Evolutionary conservation across 1,140 invertebrate genomes (phyloP).

Genomic region (Scaptomyza montana): DNA sequence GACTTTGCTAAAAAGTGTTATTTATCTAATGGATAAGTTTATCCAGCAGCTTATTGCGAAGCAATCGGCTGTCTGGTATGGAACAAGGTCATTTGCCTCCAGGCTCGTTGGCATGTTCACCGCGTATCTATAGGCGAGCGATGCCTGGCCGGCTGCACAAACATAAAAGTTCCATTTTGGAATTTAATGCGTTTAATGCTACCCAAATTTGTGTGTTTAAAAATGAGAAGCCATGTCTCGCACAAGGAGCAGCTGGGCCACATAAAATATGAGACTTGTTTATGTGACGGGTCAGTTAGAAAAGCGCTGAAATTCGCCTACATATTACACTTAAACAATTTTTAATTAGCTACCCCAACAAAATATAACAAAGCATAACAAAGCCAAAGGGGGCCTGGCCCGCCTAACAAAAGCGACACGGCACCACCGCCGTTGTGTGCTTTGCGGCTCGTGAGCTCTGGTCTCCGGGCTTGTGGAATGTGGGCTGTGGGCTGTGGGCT

Average conservation of each 20-base stretch:
- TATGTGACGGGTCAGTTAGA: conserved; percentile 48
- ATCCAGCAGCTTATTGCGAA: conserved; percentile 68
- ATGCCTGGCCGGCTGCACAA: conserved; percentile 34
- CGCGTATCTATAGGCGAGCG: conserved; percentile 31
- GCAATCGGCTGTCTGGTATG: conserved; percentile 59
- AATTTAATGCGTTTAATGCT: conserved; percentile 65
- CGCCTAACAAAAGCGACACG: conserved; percentile 50
- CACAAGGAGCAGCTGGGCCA: conserved; percentile 39
- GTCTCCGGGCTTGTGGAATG: conserved; percentile 4
- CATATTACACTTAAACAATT: conserved; percentile 74
- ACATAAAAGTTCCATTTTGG: conserved; percentile 48
- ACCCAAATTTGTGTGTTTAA: conserved; percentile 48
- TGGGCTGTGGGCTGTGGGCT: neutral
- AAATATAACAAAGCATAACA: conserved; percentile 55
- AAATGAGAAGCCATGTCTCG: conserved; percentile 5
- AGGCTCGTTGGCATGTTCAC: conserved; percentile 19
- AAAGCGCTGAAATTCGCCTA: conserved; percentile 63
- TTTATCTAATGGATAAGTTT: conserved; percentile 75
- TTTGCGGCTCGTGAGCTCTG: conserved; percentile 1
- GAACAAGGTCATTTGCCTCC: conserved; percentile 50
- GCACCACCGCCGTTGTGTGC: conserved; percentile 49
- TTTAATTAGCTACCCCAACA: conserved; percentile 70
- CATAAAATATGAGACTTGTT: conserved; percentile 71
- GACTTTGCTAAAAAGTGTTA: conserved; percentile 52
- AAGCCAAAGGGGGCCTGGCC: conserved; percentile 30